phyloP scores from a whole-genome alignment of 2,888 invertebrate genomes.

The Ennomos fuscantarius region DNA sequence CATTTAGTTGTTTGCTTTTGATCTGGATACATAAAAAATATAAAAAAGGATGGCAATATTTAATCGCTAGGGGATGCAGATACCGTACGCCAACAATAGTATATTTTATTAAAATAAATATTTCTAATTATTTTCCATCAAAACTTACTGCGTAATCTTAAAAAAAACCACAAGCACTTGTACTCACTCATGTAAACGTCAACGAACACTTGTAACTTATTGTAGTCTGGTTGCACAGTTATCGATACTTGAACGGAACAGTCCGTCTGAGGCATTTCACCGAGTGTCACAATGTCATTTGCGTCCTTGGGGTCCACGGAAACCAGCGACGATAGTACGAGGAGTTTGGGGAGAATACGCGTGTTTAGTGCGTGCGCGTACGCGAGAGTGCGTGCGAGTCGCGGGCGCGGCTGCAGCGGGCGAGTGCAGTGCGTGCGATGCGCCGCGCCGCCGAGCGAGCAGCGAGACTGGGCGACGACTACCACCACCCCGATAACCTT shows the following conservation, averaged over 20 bases:
- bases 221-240: slow-evolving; percentile 75
- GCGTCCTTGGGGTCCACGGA: slow-evolving; percentile 41
- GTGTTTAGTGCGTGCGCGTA: background rate
- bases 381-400: slow-evolving; percentile 21
- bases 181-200: slow-evolving; percentile 84
- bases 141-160: background rate
- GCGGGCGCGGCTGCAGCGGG: slow-evolving; percentile 40
- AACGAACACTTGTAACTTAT: slow-evolving; percentile 78
- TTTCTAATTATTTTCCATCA: no score
- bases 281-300: slow-evolving; percentile 62
- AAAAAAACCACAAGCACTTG: slow-evolving; percentile 14
- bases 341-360: slow-evolving; percentile 32
- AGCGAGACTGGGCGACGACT: slow-evolving; percentile 74
- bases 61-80: no score
- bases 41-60: no score
- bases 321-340: slow-evolving; percentile 10
- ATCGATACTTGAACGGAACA: slow-evolving; percentile 79
- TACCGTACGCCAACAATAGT: no score
- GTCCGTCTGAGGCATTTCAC: slow-evolving; percentile 82
- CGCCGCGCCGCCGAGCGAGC: slow-evolving; percentile 57
- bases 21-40: no score
- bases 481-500: slow-evolving; percentile 79
- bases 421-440: slow-evolving; percentile 61
- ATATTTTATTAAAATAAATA: no score
- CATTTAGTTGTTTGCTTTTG: no score